Evolutionary conservation across 2,888 invertebrate species (phyloP).

Genomic region (Calliopum simillimum): DNA sequence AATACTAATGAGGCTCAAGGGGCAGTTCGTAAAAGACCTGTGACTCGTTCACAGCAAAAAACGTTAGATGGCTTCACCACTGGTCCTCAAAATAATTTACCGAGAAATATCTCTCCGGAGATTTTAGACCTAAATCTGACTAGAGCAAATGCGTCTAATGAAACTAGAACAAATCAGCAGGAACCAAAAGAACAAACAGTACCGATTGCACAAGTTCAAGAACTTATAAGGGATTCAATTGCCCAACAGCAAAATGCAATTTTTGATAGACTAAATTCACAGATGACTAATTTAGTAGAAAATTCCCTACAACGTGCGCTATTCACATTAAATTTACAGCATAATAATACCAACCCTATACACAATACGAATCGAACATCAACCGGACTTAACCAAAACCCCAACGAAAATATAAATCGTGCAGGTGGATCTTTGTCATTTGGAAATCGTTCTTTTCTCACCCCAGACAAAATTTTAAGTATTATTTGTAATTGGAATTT

Average conservation of each 20-base stretch:
- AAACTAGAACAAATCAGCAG: background rate
- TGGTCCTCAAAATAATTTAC: no score
- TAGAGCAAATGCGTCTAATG: background rate
- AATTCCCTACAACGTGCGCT: no score
- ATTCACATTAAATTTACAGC: background rate
- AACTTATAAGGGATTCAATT: background rate
- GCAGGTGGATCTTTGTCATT: slow-evolving; percentile 1
- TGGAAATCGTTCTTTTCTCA: background rate
- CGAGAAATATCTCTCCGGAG: background rate
- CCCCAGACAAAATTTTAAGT: background rate
- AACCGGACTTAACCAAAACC: background rate
- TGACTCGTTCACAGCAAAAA: background rate
- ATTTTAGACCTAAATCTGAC: background rate
- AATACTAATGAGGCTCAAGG: background rate
- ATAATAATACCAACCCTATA: background rate
- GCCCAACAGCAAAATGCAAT: background rate
- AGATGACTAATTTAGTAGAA: no score
- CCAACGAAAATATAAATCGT: background rate
- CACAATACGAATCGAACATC: background rate
- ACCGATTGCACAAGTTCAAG: background rate
- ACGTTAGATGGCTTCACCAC: background rate
- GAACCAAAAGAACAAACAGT: background rate
- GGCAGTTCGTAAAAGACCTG: background rate
- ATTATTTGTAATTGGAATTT: slow-evolving; percentile 11
- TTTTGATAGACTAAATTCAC: background rate